Percentiles rank a stretch among this genome's conserved stretches.
Conservation (phyloP, 2,113 vertebrate genomes). For the Mus pahari region DNA sequence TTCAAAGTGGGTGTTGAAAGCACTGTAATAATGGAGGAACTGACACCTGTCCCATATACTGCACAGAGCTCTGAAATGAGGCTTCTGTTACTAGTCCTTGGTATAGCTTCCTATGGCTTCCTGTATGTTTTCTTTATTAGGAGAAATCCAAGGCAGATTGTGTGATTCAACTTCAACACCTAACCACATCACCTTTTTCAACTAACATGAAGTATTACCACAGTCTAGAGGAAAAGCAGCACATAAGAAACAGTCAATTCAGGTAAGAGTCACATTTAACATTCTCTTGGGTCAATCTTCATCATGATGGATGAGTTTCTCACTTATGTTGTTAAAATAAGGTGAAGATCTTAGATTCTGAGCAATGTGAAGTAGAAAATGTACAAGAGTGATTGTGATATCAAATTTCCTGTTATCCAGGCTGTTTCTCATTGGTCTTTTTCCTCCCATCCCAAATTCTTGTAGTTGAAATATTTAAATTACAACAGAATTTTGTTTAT, state of each 20-base stretch:
- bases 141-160: not conserved
- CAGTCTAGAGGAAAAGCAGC: not conserved
- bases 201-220: not conserved
- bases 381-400: not conserved
- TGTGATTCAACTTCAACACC: not conserved
- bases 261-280: constrained; percentile 42
- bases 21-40: not conserved
- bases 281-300: not conserved
- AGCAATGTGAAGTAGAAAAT: not conserved
- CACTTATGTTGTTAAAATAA: constrained; percentile 31
- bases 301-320: not conserved
- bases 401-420: not conserved
- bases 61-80: not conserved
- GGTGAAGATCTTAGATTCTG: constrained; percentile 11
- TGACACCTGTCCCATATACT: not conserved
- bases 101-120: not conserved
- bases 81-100: not conserved
- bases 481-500: not conserved
- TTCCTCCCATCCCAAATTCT: not conserved
- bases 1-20: not conserved
- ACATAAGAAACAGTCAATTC: not conserved
- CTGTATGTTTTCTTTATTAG: constrained; percentile 3
- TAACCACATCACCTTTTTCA: constrained; percentile 19
- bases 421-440: not conserved
- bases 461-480: constrained; percentile 41